Evolutionary conservation across 2,888 invertebrate species (phyloP).

Genomic region (Scaptomyza reducta): DNA sequence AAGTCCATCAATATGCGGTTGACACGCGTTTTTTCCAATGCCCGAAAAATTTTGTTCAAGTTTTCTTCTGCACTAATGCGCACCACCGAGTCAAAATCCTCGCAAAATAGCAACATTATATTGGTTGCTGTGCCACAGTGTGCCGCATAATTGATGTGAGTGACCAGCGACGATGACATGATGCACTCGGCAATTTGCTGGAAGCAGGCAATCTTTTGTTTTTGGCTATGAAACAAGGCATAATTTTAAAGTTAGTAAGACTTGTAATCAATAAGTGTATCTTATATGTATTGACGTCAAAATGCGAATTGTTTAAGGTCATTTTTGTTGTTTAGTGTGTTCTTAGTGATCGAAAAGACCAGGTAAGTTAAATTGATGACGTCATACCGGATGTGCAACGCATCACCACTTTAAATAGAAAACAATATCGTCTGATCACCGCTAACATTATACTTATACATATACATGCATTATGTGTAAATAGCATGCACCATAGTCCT

Average conservation of each 20-base stretch:
- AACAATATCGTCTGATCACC: conserved; percentile 14
- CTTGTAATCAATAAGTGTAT: neutral
- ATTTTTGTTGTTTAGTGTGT: no score
- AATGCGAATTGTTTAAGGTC: no score
- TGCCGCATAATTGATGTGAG: conserved; percentile 87
- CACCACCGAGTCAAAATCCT: conserved; percentile 91
- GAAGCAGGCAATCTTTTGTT: conserved; percentile 90
- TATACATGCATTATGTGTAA: neutral
- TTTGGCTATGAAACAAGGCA: conserved; percentile 86
- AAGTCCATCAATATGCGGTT: conserved; percentile 91
- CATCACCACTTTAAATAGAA: neutral
- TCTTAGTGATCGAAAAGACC: no score
- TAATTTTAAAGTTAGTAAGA: conserved; percentile 1
- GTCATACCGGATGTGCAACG: conserved; percentile 42
- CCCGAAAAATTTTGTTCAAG: conserved; percentile 90
- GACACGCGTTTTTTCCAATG: conserved; percentile 88
- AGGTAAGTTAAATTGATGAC: conserved; percentile 28
- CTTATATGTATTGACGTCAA: neutral
- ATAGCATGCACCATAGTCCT: neutral
- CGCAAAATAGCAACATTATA: conserved; percentile 89
- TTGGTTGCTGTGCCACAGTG: conserved; percentile 89
- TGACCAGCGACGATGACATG: conserved; percentile 83
- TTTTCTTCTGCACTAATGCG: conserved; percentile 93
- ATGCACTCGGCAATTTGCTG: conserved; percentile 90
- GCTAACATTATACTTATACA: neutral